Base-by-base conservation (phyloP, 23 tunicate genomes). In the Botrylloides violaceus region DNA sequence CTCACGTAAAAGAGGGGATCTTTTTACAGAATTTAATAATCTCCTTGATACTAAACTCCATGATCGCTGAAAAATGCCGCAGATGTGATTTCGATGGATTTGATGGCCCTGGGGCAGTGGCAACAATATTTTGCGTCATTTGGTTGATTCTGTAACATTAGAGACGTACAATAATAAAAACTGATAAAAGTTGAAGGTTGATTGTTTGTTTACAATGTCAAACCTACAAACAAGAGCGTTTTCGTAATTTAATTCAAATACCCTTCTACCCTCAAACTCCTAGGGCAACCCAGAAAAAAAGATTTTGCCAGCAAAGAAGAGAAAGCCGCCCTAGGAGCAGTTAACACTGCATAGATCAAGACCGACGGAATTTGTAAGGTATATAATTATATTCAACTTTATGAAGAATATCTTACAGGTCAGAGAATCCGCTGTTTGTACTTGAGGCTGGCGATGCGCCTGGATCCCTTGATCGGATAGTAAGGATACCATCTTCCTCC, bases 41-140 rank as follows among this genome's bases (percentile, higher is more conserved):
- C 68, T 90, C 82, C 62, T 83, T 90, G 36, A 90, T 90, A 66
- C 82, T 83, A 62, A 73, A 90, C 47, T 90, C 97, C 97, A 90
- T 90, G 62, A 90, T 90, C 34, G 82, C 97, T 20, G 97, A 84
- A 73, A 90, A 90, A 66, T 90, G 97, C 47, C 61, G 73, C 39
- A 90, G 80, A 64, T 90, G 97, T 29, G 63, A 12, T 66, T 66
- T 57, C 12, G 36, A 21, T 18, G 64, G 34, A 36, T 37, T 72
- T 7, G 77, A 24, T 58, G 80, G 79, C 32, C 95, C 84, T 48
- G 95, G 95, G 18, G 95, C 84, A 2, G 82, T 75, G 26, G 85
- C 84, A 2, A 71, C 85, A 3, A 87, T 70, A 33, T 80, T 82
- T 25, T 71, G 55, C 31, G 95, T 74, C 53, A 87, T 76, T 26